Evolutionary conservation across 2,113 vertebrate species (phyloP).

Genomic region (Zosterops hypoxanthus): DNA sequence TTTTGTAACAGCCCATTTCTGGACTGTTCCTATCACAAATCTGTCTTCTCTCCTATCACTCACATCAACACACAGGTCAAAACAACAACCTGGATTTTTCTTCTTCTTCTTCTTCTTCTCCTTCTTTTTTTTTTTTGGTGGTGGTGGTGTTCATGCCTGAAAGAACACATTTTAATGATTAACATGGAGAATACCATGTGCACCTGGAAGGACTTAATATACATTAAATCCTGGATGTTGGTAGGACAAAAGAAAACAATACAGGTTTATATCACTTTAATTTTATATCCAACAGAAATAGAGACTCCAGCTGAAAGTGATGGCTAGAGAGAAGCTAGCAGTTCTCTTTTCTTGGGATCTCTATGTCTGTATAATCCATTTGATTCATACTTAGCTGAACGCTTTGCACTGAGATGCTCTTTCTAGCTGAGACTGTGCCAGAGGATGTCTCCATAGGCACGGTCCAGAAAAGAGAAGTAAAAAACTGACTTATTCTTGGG

Average conservation of each 20-base stretch:
- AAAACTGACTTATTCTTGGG: no score
- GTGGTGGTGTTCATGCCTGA: no score
- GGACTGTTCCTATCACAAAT: not conserved
- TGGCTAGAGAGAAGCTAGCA: not conserved
- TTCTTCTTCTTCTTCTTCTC: not conserved
- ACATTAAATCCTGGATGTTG: not conserved
- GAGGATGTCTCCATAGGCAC: no score
- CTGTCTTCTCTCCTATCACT: not conserved
- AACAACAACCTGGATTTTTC: not conserved
- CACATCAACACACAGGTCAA: not conserved
- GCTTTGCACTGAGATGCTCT: no score
- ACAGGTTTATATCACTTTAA: not conserved
- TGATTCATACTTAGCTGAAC: no score
- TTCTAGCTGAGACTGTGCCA: no score
- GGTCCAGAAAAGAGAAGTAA: no score
- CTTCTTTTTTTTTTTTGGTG: no score
- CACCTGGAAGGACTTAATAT: not conserved
- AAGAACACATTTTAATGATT: not conserved
- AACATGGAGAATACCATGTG: not conserved
- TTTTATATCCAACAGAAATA: not conserved
- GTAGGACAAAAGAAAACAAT: not conserved
- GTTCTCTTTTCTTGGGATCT: no score
- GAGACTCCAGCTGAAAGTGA: not conserved
- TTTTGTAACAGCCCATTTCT: not conserved
- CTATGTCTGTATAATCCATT: no score